Conservation (phyloP, 64 coral and sea anemone genomes). For the Trachythela sp. region DNA sequence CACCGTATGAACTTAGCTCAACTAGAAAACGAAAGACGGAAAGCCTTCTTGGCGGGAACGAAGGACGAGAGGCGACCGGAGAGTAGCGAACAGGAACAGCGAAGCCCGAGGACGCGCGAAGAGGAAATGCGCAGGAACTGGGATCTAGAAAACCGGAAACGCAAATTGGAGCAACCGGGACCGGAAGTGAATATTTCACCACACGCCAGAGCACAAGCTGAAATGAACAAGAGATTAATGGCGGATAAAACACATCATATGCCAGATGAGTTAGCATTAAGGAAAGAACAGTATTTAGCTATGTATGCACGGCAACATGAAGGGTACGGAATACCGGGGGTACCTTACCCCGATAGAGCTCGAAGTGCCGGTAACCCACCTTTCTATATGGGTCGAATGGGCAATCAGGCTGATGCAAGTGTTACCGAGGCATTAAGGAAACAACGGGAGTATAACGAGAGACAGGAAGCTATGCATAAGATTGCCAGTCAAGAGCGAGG, state of each 20-base stretch:
- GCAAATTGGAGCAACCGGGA: neutral
- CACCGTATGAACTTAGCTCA: conserved; percentile 14
- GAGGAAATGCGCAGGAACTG: neutral
- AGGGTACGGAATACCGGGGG: neutral
- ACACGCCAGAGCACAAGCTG: neutral
- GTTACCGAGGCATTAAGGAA: conserved; percentile 3
- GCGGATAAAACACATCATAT: neutral
- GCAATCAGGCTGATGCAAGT: neutral
- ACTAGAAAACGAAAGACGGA: neutral
- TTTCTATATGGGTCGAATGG: neutral
- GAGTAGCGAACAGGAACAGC: neutral
- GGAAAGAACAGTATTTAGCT: conserved; percentile 9
- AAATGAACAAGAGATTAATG: neutral
- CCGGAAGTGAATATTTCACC: neutral
- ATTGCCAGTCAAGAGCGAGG: neutral
- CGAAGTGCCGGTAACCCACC: neutral
- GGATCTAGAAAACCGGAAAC: neutral
- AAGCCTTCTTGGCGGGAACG: neutral
- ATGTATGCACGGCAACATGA: neutral
- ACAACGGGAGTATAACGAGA: neutral
- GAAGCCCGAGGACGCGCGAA: neutral
- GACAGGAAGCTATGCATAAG: neutral
- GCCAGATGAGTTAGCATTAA: neutral
- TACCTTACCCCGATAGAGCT: neutral
- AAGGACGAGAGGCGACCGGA: neutral